A percentile compares a stretch with the other conserved stretches of the same genome.
These are phyloP conservation scores for Phortica variegata DNA, from an alignment of 1,140 invertebrate genomes.

Conservation along the genomic window DNA sequence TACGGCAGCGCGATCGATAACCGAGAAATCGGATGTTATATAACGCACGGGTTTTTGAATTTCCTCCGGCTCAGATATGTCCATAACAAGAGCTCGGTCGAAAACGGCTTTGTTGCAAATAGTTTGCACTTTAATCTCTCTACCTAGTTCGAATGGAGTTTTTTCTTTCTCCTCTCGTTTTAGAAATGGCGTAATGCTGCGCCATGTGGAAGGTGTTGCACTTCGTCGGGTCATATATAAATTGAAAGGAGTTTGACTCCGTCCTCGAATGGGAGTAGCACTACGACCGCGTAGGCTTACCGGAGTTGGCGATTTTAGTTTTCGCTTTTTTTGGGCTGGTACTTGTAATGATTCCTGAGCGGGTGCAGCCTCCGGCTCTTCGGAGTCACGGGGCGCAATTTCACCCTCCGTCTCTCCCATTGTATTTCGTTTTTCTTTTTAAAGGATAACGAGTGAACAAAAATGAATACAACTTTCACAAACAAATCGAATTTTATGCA, in stretches of 20 bases:
- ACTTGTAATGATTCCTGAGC: slow-evolving; percentile 46
- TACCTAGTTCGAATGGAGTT: slow-evolving; percentile 53
- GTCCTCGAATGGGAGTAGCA: slow-evolving; percentile 50
- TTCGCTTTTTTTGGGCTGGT: slow-evolving; percentile 47
- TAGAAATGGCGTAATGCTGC: slow-evolving; percentile 54
- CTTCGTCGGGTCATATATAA: slow-evolving; percentile 50
- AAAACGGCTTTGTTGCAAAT: slow-evolving; percentile 54
- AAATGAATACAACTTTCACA: slow-evolving; percentile 12
- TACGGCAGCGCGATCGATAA: slow-evolving; percentile 56
- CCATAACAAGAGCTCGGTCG: slow-evolving; percentile 55
- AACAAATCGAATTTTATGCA: neutral
- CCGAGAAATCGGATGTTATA: slow-evolving; percentile 55
- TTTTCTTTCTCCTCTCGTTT: slow-evolving; percentile 56
- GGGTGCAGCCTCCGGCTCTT: slow-evolving; percentile 39
- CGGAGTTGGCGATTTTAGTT: slow-evolving; percentile 53
- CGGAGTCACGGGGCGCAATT: slow-evolving; percentile 38
- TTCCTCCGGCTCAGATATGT: slow-evolving; percentile 49
- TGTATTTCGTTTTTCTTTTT: slow-evolving; percentile 23
- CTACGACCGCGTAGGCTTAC: slow-evolving; percentile 50
- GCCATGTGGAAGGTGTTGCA: slow-evolving; percentile 53
- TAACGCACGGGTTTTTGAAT: slow-evolving; percentile 53
- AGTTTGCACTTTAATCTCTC: slow-evolving; percentile 47
- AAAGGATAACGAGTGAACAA: slow-evolving; percentile 33
- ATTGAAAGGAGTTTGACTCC: slow-evolving; percentile 50
- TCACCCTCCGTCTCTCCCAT: slow-evolving; percentile 54